Conservation (phyloP, 2,888 invertebrate species). For the Caenorhabditis sp. region DNA sequence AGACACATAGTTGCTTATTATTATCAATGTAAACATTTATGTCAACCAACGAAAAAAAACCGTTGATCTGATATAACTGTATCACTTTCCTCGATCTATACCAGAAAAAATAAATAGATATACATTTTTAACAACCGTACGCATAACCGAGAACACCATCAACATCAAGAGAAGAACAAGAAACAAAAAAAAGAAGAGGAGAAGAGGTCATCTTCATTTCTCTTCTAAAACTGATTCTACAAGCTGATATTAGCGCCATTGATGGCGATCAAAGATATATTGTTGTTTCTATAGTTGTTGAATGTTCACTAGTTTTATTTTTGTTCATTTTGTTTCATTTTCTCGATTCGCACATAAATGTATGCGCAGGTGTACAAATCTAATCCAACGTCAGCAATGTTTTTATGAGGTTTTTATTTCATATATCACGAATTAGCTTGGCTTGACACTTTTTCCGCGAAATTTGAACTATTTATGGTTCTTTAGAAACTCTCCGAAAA, state of each 20-base stretch:
- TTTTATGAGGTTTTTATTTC: too few relatives aligned
- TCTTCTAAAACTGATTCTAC: background rate
- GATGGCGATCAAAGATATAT: background rate
- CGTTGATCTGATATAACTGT: background rate
- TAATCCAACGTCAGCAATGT: too few relatives aligned
- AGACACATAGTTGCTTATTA: background rate
- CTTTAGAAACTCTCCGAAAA: too few relatives aligned
- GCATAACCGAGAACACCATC: slow-evolving; percentile 1
- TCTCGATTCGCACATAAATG: too few relatives aligned
- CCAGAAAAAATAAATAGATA: slow-evolving; percentile 1
- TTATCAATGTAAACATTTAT: background rate
- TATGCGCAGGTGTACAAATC: too few relatives aligned
- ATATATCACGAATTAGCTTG: too few relatives aligned
- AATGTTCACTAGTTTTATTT: too few relatives aligned
- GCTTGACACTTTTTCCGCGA: too few relatives aligned
- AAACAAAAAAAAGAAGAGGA: background rate
- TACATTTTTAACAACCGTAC: slow-evolving; percentile 4
- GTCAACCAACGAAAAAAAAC: background rate
- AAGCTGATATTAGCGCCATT: slow-evolving; percentile 1
- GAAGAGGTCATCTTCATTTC: background rate
- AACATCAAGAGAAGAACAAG: background rate
- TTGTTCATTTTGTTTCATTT: too few relatives aligned
- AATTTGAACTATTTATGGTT: too few relatives aligned
- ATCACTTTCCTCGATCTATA: background rate
- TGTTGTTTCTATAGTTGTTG: background rate